Conservation (phyloP, 2,113 vertebrate genomes). For the Odocoileus virginianus region DNA sequence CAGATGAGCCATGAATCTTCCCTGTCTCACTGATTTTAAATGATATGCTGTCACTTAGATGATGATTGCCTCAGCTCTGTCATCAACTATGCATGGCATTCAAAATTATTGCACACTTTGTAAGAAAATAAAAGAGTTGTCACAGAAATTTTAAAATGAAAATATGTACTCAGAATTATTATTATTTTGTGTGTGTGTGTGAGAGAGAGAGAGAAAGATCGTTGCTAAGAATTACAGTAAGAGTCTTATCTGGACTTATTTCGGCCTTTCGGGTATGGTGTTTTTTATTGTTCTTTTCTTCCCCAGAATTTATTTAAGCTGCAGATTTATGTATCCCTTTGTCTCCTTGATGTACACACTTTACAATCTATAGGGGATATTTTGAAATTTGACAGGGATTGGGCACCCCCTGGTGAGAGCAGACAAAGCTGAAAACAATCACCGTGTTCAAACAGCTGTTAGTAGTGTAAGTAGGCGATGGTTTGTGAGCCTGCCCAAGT, state of each 20-base stretch:
- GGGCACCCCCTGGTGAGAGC: background rate
- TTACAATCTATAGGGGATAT: background rate
- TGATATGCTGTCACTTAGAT: conserved; percentile 43
- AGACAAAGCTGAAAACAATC: background rate
- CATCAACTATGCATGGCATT: conserved; percentile 26
- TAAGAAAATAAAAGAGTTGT: conserved; percentile 21
- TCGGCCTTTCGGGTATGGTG: fast-evolving
- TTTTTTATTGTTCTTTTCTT: background rate
- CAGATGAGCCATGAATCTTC: conserved; percentile 17
- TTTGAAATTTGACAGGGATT: background rate
- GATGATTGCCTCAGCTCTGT: conserved; percentile 58
- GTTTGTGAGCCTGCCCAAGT: no score
- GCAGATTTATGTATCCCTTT: no score
- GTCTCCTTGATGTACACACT: background rate
- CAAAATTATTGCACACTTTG: conserved; percentile 48
- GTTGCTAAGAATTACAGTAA: background rate
- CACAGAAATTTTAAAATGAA: conserved; percentile 58
- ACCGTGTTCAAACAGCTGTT: background rate
- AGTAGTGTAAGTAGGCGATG: fast-evolving
- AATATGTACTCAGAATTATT: background rate
- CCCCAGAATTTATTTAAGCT: background rate
- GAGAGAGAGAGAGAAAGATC: background rate
- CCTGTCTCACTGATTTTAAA: conserved; percentile 55
- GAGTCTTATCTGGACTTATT: background rate
- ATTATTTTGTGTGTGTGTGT: background rate